Evolutionary conservation across 2,888 invertebrate species (phyloP), one percentile per base, ranked within the genome.

Genomic region (Thalpophila matura): DNA sequence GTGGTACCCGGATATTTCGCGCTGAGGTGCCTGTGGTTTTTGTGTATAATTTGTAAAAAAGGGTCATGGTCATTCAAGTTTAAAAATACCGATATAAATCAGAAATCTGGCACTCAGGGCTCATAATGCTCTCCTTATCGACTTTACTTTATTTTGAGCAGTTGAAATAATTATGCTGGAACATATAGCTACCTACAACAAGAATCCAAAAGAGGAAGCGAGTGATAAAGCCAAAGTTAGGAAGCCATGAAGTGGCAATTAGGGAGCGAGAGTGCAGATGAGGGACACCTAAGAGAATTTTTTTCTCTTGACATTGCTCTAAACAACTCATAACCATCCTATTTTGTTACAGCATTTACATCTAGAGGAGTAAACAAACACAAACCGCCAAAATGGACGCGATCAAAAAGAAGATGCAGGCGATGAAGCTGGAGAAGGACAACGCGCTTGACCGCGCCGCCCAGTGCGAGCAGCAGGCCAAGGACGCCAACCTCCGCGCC

Each of bases 381-480:
- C 93, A 95, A 96, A 93, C 95, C 96, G 94, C 95, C 97, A 97
- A 94, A 96, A 99, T 99, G 99, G 99, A 99, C 97, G 99, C 99
- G 96, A 99, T 99, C 97, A 99, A 99, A 97, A 99, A 99, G 99
- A 99, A 99, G 97, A 99, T 99, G 99, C 99, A 99, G 97, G 99
- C 99, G 96, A 99, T 99, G 99, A 99, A 99, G 98, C 98, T 99
- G 97, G 99, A 99, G 97, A 99, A 99, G 97, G 99, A 99, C 96
- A 99, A 99, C 96, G 99, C 99, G 91, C 97, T 98, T 96, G 99
- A 99, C 95, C 97, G 98, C 95, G 99, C 99, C 86, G 99, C 97
- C 96, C 97, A 97, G 96, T 98, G 99, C 95, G 99, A 99, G 94
- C 98, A 98, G 94, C 98, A 99, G 96, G 98, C 99, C 91, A 98